These are phyloP conservation scores for Talpa occidentalis DNA, from an alignment of 2,113 vertebrate genomes.

Conservation along the genomic window DNA sequence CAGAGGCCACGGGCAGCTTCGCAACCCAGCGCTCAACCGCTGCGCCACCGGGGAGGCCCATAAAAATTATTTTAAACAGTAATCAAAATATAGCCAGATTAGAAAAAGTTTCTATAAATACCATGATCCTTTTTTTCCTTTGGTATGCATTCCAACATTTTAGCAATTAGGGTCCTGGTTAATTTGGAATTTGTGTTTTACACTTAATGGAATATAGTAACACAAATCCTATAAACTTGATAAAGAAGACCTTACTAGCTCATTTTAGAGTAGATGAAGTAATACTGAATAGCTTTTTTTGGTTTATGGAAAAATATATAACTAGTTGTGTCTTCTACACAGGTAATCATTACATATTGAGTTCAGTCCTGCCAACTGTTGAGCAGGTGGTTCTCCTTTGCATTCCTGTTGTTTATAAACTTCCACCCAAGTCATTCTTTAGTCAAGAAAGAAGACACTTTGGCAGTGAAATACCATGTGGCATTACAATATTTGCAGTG, in stretches of 20 bases:
- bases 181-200: slow-evolving; percentile 21
- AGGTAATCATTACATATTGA: slow-evolving; percentile 7
- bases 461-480: background rate
- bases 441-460: background rate
- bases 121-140: background rate
- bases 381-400: background rate
- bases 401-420: background rate
- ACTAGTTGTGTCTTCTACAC: background rate
- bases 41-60: no score
- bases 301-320: background rate
- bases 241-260: background rate
- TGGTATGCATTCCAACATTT: background rate
- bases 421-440: background rate
- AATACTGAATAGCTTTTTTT: background rate
- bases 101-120: background rate
- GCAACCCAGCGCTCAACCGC: no score
- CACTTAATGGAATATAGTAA: background rate
- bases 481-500: background rate
- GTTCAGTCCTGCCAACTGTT: background rate
- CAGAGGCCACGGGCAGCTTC: no score
- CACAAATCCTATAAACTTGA: background rate
- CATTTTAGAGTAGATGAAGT: background rate
- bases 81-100: background rate
- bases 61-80: background rate
- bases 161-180: background rate